These are phyloP conservation scores for Pygmarrhopalites habei DNA, from an alignment of 1,140 invertebrate species.

Conservation along the genomic window DNA sequence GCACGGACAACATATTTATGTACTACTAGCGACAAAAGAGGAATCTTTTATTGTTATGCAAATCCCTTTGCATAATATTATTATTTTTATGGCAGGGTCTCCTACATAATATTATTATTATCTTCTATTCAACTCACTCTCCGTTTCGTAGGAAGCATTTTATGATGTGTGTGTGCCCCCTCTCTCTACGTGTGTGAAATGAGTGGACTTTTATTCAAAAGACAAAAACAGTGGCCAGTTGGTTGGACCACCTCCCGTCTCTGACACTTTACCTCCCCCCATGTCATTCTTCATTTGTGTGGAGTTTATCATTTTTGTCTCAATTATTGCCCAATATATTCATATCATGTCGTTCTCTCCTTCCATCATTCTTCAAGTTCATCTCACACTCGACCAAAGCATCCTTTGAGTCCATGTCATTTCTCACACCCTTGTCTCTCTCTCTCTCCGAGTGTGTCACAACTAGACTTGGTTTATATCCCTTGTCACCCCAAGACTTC, in stretches of 20 bases:
- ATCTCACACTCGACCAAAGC: no score
- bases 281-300: neutral
- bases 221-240: neutral
- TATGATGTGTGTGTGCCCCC: neutral
- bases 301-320: conserved; percentile 4
- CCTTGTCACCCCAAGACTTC: no score
- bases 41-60: conserved; percentile 9
- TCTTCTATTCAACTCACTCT: neutral
- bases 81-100: conserved; percentile 1
- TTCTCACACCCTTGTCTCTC: no score
- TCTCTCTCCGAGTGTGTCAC: no score
- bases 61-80: conserved; percentile 7
- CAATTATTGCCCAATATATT: conserved; percentile 6
- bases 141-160: neutral
- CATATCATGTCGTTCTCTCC: neutral
- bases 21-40: no score
- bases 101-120: neutral
- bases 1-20: no score
- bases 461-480: no score
- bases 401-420: no score
- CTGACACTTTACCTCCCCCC: neutral
- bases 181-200: neutral
- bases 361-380: no score
- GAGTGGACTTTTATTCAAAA: neutral
- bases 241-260: neutral